A percentile compares a stretch with the other conserved stretches of the same genome.
These are phyloP conservation scores for Dasysyrphus albostriatus DNA, from an alignment of 2,888 invertebrate genomes.

Conservation along the genomic window DNA sequence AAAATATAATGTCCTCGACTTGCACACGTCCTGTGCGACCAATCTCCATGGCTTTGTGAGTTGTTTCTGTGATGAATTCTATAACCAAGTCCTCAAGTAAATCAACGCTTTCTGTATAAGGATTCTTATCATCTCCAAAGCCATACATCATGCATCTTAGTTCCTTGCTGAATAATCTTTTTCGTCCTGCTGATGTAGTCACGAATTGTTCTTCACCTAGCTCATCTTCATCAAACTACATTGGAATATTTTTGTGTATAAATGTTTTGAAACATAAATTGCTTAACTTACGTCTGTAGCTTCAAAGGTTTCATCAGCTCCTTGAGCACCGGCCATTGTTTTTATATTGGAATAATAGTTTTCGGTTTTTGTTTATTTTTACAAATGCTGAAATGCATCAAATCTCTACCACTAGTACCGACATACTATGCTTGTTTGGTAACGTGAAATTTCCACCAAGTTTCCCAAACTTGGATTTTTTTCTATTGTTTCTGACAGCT, in stretches of 20 bases:
- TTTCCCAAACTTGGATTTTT: too few species aligned
- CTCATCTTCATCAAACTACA: conserved; percentile 86
- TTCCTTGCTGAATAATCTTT: conserved; percentile 95
- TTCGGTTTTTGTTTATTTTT: conserved; percentile 2
- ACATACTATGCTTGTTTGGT: too few species aligned
- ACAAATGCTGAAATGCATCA: not conserved
- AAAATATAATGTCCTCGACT: conserved; percentile 98
- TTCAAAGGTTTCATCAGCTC: conserved; percentile 80
- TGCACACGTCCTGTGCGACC: conserved; percentile 98
- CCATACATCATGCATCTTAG: conserved; percentile 99
- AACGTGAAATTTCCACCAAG: too few species aligned
- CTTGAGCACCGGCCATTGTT: conserved; percentile 46
- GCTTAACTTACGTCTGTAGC: conserved; percentile 78
- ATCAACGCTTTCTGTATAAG: conserved; percentile 99
- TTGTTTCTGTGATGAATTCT: conserved; percentile 98
- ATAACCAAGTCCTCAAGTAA: conserved; percentile 98
- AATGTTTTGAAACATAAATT: not conserved
- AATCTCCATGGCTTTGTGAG: conserved; percentile 97
- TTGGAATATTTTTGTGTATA: not conserved
- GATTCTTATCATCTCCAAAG: conserved; percentile 99
- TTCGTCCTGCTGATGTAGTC: conserved; percentile 89
- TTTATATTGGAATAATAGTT: not conserved
- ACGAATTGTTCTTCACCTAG: conserved; percentile 89
- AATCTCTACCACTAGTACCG: too few species aligned
- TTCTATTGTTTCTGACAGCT: too few species aligned